These are phyloP conservation scores for Pachycephus smyrnensis DNA, from an alignment of 2,888 invertebrate species.

Conservation along the genomic window DNA sequence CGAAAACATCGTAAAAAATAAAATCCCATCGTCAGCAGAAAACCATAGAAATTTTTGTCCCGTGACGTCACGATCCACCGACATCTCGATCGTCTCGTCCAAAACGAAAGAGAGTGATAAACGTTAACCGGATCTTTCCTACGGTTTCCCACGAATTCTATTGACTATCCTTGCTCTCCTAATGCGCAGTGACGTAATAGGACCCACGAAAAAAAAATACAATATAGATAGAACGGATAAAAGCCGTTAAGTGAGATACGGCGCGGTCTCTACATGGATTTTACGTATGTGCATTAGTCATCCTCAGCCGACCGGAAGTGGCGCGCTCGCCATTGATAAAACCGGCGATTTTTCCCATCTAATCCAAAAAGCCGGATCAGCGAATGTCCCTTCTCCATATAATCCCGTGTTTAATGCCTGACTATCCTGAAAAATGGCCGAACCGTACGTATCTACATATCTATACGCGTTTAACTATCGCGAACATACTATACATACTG, in stretches of 20 bases:
- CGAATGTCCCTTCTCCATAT: conserved; percentile 21
- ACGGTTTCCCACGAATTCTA: background rate
- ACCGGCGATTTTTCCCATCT: conserved; percentile 30
- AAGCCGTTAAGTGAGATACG: background rate
- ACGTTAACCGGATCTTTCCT: background rate
- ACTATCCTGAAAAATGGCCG: conserved; percentile 35
- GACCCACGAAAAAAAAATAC: background rate
- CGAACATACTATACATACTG: background rate
- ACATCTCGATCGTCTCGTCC: background rate
- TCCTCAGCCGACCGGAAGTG: conserved; percentile 10
- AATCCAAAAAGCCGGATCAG: conserved; percentile 33
- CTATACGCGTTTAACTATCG: background rate
- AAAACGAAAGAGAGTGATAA: background rate
- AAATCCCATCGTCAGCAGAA: background rate
- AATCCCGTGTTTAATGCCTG: conserved; percentile 30
- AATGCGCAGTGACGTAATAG: background rate
- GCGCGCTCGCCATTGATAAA: conserved; percentile 29
- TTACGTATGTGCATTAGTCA: conserved; percentile 17
- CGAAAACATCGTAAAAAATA: background rate
- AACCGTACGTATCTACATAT: background rate
- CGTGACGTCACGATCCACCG: background rate
- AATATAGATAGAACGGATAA: background rate
- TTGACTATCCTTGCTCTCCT: background rate
- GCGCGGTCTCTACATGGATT: background rate
- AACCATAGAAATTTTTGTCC: background rate